phyloP scores from a whole-genome alignment of 2,888 invertebrate species.

The Tineola bisselliella region DNA sequence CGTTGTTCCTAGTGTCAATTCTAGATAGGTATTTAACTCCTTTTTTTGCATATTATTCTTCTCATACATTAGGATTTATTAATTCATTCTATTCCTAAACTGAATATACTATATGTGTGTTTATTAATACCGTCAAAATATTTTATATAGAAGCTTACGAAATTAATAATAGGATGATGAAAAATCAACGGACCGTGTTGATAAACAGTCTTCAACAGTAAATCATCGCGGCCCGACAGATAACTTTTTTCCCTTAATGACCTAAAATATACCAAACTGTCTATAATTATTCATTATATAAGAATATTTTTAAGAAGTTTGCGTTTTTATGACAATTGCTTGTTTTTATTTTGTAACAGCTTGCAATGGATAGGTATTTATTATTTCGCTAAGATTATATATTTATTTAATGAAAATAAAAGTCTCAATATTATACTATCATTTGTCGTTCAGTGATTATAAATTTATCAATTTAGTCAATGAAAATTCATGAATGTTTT shows the following conservation, averaged over 20 bases:
- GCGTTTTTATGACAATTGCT: background rate
- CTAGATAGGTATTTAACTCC: too few species aligned
- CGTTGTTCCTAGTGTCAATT: too few species aligned
- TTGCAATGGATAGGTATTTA: too few species aligned
- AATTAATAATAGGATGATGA: conserved; percentile 2
- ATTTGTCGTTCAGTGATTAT: too few species aligned
- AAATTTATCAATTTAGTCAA: too few species aligned
- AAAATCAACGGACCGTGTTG: background rate
- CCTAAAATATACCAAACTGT: background rate
- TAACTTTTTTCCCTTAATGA: conserved; percentile 7
- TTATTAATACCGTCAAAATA: background rate
- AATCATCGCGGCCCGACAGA: background rate
- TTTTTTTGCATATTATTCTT: too few species aligned
- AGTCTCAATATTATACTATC: too few species aligned
- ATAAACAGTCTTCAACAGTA: conserved; percentile 4
- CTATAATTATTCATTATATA: background rate
- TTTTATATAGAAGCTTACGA: background rate
- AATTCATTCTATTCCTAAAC: too few species aligned
- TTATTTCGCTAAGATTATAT: too few species aligned
- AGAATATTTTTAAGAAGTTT: background rate
- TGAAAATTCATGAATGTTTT: too few species aligned
- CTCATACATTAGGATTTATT: too few species aligned
- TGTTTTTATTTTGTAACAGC: background rate
- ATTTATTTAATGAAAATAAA: too few species aligned
- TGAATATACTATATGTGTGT: background rate